Base-by-base conservation (phyloP, 2,113 vertebrate species). In the Ciconia stormi region DNA sequence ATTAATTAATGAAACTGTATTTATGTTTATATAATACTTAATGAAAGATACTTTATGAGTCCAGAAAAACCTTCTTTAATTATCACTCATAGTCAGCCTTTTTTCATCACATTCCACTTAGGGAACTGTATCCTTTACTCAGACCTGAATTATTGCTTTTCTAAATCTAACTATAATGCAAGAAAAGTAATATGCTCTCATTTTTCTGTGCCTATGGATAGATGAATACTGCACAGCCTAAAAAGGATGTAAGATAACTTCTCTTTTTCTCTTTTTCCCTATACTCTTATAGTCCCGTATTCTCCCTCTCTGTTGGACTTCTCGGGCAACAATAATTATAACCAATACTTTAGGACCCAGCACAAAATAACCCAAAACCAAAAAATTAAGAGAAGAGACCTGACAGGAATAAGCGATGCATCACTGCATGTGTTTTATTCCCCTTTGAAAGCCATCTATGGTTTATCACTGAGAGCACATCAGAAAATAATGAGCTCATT, bases 401-500 rank as follows among this genome's bases (percentile, higher is more conserved):
- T 80, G 67, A 3, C 34, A 46, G 88, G 85, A 58, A 74, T 40
- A 29, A 47, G 76, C 10, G 0, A 32, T 25, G 67, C 77, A 27
- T 89, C 85, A 21, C 82, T 13, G 59, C 4, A 0, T 22, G 42
- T 10, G 1, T 9, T 69, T 47, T 13, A 34, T 66, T 63, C 85
- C 90, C 74, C 82, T 79, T 50, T 18, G 87, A 66, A 62, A 91
- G 52, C 44, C 73, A 11, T 32, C 42, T 1, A 15, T 14, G 73
- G 26, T 40, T 79, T 59, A 32, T 56, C 70, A 65, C 63, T 3
- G 36, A 40, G 26, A 87, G 96, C 84, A 53, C 69, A 56, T 82
- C 93, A 82, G 44, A 80, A 82, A 82, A 82, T 85, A 93, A 91
- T 21, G 90, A 96, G 93, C 78, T 95, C 66, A 6, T 58, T 78